phyloP scores from a whole-genome alignment of 2,888 invertebrate species.

The Rhaphigaster nebulosa region DNA sequence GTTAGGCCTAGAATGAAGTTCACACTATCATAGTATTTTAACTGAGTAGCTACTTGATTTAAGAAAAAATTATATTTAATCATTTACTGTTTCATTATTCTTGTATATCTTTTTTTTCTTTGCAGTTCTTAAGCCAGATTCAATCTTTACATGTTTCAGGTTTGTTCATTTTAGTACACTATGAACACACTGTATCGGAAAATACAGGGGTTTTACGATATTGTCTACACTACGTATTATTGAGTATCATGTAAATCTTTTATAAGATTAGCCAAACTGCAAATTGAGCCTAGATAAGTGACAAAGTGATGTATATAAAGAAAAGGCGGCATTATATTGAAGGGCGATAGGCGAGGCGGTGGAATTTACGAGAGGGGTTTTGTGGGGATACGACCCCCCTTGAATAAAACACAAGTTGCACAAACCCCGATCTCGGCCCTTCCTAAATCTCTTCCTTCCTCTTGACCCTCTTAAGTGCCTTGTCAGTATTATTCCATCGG shows the following conservation, averaged over 20 bases:
- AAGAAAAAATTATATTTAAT: too few species aligned
- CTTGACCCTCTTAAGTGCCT: constrained; percentile 11
- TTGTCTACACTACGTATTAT: background rate
- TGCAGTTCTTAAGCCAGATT: too few species aligned
- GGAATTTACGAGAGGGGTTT: constrained; percentile 47
- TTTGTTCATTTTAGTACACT: too few species aligned
- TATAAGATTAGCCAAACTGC: constrained; percentile 12
- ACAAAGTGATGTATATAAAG: constrained; percentile 26
- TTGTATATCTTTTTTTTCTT: too few species aligned
- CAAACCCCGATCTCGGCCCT: background rate
- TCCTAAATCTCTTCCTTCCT: constrained; percentile 28
- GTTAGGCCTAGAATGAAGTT: too few species aligned
- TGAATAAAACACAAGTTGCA: constrained; percentile 48
- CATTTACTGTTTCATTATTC: too few species aligned
- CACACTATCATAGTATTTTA: too few species aligned
- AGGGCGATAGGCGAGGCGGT: background rate
- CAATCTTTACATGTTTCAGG: too few species aligned
- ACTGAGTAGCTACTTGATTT: too few species aligned
- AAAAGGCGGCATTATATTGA: constrained; percentile 35
- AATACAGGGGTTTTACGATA: background rate
- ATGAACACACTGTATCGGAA: background rate
- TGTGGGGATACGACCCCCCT: constrained; percentile 18
- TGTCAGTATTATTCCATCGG: background rate
- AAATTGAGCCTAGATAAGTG: constrained; percentile 19
- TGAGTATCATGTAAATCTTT: background rate